A percentile compares a stretch with the other conserved stretches of the same genome.
phyloP scores from a whole-genome alignment of 2,113 vertebrate species.

The Hippocampus mohnikei region DNA sequence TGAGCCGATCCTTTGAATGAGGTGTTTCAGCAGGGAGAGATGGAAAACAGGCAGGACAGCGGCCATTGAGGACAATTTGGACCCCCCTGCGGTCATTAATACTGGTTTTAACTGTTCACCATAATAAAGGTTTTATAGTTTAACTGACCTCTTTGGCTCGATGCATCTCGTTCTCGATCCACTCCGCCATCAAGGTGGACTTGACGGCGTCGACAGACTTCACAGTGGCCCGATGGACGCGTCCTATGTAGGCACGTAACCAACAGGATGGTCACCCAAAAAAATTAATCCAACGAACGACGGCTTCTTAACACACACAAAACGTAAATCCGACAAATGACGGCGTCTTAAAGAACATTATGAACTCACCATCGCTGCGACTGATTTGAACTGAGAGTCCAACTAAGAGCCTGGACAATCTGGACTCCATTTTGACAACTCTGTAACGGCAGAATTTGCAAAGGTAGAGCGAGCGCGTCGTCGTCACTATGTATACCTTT shows the following conservation, averaged over 20 bases:
- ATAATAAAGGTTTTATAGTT: too few species aligned
- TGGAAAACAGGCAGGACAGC: too few species aligned
- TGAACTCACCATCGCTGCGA: conserved; percentile 66
- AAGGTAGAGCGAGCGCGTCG: not conserved
- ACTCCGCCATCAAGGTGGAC: conserved; percentile 61
- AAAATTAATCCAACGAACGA: not conserved
- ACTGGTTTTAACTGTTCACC: not conserved
- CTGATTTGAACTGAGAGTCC: conserved; percentile 61
- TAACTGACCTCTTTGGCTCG: conserved; percentile 69
- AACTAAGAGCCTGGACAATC: conserved; percentile 38
- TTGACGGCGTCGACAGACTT: conserved; percentile 47
- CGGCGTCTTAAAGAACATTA: not conserved
- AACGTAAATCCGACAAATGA: not conserved
- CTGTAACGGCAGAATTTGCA: not conserved
- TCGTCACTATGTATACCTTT: not conserved
- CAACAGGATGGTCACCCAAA: not conserved
- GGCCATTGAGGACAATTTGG: too few species aligned
- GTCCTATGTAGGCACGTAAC: conserved; percentile 46
- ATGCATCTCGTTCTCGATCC: conserved; percentile 51
- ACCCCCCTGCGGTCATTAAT: too few species aligned
- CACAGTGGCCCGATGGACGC: conserved; percentile 65
- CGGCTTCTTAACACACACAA: too few species aligned
- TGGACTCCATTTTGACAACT: conserved; percentile 42
- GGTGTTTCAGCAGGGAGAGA: too few species aligned
- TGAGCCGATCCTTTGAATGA: too few species aligned